Evolutionary conservation across 2,888 invertebrate species (phyloP).

Genomic region (Tryphoninae sp.): DNA sequence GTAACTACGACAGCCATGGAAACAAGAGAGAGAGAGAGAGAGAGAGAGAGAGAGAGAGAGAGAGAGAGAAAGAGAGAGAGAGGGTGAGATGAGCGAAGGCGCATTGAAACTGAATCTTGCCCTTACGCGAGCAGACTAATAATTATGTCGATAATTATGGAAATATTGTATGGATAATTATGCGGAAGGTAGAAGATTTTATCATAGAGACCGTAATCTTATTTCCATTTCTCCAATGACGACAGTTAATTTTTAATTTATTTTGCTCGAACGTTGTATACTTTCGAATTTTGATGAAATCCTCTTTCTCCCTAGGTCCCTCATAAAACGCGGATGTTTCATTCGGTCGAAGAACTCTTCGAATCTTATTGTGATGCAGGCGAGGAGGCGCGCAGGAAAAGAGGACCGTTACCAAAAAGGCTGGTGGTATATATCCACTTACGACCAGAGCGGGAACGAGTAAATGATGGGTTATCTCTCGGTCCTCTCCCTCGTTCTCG

Average conservation of each 20-base stretch:
- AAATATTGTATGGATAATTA: conserved; percentile 42
- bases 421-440: conserved; percentile 65
- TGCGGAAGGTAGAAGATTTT: background rate
- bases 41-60: conserved; percentile 7
- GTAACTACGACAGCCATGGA: background rate
- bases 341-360: conserved; percentile 28
- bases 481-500: conserved; percentile 52
- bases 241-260: too few relatives aligned
- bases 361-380: conserved; percentile 51
- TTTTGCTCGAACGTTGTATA: too few relatives aligned
- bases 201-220: background rate
- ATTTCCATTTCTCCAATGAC: too few relatives aligned
- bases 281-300: background rate
- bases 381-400: conserved; percentile 33
- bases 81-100: conserved; percentile 33
- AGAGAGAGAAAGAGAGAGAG: conserved; percentile 7
- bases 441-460: conserved; percentile 66
- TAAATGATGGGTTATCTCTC: conserved; percentile 72
- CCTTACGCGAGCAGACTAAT: conserved; percentile 37
- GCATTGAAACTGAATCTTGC: conserved; percentile 16
- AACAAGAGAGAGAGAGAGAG: background rate
- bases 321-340: background rate
- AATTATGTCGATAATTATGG: conserved; percentile 40
- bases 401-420: conserved; percentile 66
- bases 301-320: background rate